Evolutionary conservation across 2,113 vertebrate genomes (phyloP).

Genomic region (Pelecanoides urinatrix): DNA sequence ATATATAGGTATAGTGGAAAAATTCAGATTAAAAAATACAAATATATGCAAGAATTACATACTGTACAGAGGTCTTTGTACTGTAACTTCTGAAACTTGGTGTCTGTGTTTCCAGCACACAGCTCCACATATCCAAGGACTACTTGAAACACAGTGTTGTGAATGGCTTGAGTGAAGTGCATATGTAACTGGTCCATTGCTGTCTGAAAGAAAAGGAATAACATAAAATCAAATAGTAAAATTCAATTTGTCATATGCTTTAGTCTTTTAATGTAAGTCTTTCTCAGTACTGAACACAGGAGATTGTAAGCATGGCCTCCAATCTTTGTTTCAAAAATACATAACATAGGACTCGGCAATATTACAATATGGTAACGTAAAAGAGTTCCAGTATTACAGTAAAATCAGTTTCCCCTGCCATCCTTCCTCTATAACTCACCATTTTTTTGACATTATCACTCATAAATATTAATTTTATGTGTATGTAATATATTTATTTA

Average conservation of each 20-base stretch:
- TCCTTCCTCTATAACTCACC: not conserved
- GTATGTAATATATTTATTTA: not conserved
- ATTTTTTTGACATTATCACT: not conserved
- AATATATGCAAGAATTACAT: conserved; percentile 36
- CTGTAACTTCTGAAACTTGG: conserved; percentile 98
- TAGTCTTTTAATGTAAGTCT: not conserved
- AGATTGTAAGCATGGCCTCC: not conserved
- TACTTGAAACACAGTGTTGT: conserved; percentile 98
- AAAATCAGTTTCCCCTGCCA: not conserved
- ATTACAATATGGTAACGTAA: not conserved
- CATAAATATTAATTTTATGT: not conserved
- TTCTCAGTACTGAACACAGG: not conserved
- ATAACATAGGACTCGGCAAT: not conserved
- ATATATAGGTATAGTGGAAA: not conserved
- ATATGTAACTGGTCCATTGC: conserved; percentile 99
- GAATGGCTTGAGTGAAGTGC: conserved; percentile 99
- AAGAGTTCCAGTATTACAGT: not conserved
- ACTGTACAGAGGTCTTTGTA: conserved; percentile 98
- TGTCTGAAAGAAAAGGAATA: conserved; percentile 77
- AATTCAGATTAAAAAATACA: not conserved
- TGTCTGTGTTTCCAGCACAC: conserved; percentile 94
- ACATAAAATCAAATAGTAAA: not conserved
- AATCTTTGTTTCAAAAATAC: not conserved
- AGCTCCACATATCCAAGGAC: conserved; percentile 98
- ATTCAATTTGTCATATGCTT: not conserved